Percentiles rank a stretch among this genome's conserved stretches.
phyloP scores from a whole-genome alignment of 2,113 vertebrate species.

The Columba janthina region DNA sequence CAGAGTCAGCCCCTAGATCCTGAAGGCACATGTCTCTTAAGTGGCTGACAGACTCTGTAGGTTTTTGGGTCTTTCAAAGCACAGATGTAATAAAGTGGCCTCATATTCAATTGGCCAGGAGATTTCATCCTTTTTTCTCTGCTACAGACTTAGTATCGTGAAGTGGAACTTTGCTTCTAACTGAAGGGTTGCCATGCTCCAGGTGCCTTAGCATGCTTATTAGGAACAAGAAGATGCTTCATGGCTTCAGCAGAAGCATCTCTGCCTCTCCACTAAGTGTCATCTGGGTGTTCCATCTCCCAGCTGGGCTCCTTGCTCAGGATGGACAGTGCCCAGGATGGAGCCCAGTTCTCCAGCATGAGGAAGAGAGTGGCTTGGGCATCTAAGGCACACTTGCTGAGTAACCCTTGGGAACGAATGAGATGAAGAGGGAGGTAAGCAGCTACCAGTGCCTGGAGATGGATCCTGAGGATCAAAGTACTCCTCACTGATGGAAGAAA shows the following conservation, averaged over 20 bases:
- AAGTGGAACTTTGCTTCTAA: not conserved
- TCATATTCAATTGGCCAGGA: not conserved
- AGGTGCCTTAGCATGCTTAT: not conserved
- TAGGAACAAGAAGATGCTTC: not conserved
- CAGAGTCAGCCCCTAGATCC: not conserved
- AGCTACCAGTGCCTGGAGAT: not conserved
- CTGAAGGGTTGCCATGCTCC: not conserved
- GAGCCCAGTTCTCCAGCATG: not conserved
- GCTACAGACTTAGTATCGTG: not conserved
- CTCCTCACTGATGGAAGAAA: not conserved
- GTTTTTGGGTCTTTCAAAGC: not conserved
- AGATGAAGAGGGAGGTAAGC: not conserved
- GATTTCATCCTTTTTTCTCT: not conserved
- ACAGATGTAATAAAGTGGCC: not conserved
- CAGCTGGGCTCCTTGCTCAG: not conserved
- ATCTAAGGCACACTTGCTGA: fast-evolving
- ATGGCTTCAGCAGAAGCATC: not conserved
- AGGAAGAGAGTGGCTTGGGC: not conserved
- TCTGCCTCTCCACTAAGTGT: not conserved
- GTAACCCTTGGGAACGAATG: not conserved
- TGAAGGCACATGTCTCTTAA: not conserved
- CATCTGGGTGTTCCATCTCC: not conserved
- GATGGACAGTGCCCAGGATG: not conserved
- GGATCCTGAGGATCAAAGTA: not conserved
- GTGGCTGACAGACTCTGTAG: not conserved